Evolutionary conservation across 2,113 vertebrate genomes (phyloP), one percentile per base, ranked within the genome.

Genomic region (Oriolus oriolus): DNA sequence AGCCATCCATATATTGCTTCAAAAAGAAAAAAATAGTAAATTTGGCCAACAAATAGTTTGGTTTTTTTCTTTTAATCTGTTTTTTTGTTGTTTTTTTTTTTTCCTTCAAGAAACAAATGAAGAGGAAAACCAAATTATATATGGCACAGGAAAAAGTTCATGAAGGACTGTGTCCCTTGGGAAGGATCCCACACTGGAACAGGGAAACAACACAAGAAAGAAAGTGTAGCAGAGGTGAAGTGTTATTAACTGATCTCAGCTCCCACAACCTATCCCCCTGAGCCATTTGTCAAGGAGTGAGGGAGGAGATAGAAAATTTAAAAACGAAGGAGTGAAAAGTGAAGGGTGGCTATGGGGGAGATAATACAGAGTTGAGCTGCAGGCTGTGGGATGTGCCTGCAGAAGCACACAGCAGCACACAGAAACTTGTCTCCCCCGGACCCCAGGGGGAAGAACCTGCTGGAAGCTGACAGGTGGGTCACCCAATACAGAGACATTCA

Each of bases 271-370:
- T 5, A 31, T 24, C 2, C 33, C 14, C 7, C 5, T 47, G 28
- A 52, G 14, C 16, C 9, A 28, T 23, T 83, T 0, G 0, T 16
- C 41, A 66, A n/a, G 1, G 7, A 35, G 7, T 4, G 24, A 66
- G 20, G 11, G 7, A 86, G 11, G 17, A 74, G 20, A 35, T 3
- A 60, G 28, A 84, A 74, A 41, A 69, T 37, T 39, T 19, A 56
- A 18, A 27, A 35, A 37, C 20, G 19, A 49, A 76, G 17, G 4
- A 64, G 4, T 33, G 24, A 47, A 78, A 52, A 47, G 19, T 7
- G 6, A 75, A n/a, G 30, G n/a, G n/a, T n/a, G n/a, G n/a, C n/a
- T n/a, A n/a, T n/a, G n/a, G n/a, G n/a, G n/a, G n/a, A n/a, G n/a
- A n/a, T n/a, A n/a, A n/a, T n/a, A n/a, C n/a, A n/a, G n/a, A n/a